phyloP scores from a whole-genome alignment of 2,888 invertebrate genomes.

The Latheticus oryzae region DNA sequence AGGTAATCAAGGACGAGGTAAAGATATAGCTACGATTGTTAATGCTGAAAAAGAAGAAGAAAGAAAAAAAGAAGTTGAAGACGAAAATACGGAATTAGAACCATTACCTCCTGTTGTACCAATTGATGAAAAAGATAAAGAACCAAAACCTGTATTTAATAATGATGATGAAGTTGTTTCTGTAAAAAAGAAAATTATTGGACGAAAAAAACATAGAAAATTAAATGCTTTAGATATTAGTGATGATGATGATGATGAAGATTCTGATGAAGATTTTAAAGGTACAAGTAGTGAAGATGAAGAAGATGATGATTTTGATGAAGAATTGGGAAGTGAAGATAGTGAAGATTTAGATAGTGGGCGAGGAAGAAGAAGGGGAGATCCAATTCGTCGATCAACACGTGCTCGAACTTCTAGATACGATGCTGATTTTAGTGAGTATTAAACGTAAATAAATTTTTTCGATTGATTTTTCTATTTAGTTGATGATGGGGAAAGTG shows the following conservation, averaged over 20 bases:
- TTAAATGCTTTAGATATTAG: constrained; percentile 79
- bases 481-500: constrained; percentile 66
- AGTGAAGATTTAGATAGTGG: constrained; percentile 68
- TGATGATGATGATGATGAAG: constrained; percentile 77
- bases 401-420: constrained; percentile 67
- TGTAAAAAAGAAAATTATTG: constrained; percentile 59
- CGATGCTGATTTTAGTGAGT: constrained; percentile 69
- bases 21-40: constrained; percentile 92
- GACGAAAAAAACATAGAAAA: constrained; percentile 77
- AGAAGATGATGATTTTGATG: constrained; percentile 71
- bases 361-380: constrained; percentile 63
- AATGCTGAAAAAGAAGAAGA: constrained; percentile 79
- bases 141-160: constrained; percentile 33
- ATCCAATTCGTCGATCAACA: constrained; percentile 69
- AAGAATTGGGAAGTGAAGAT: constrained; percentile 70
- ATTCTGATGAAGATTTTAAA: constrained; percentile 92
- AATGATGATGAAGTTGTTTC: constrained; percentile 3
- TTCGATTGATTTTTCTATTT: constrained; percentile 36
- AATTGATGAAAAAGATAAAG: constrained; percentile 37
- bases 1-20: constrained; percentile 86
- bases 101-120: constrained; percentile 43
- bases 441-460: neutral
- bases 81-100: constrained; percentile 43
- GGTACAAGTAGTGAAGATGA: constrained; percentile 74
- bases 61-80: constrained; percentile 50